These are phyloP conservation scores for Drosophila hamatofila DNA, from an alignment of 2,888 invertebrate genomes.

Conservation along the genomic window DNA sequence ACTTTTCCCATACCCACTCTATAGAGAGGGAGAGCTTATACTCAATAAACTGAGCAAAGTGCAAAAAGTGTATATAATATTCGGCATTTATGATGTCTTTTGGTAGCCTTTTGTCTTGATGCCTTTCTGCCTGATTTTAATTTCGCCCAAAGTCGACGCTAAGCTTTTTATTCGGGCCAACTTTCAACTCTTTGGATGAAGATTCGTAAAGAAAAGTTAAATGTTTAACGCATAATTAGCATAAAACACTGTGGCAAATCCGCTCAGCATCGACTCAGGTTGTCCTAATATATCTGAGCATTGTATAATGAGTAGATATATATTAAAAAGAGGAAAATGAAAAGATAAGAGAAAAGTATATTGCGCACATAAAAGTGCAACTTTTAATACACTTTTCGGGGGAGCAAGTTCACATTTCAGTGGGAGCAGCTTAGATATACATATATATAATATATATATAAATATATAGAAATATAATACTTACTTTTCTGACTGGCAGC, in stretches of 20 bases:
- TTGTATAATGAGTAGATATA: conserved; percentile 19
- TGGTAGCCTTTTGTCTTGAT: background rate
- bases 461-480: conserved; percentile 21
- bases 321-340: background rate
- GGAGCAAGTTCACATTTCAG: conserved; percentile 12
- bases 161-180: conserved; percentile 51
- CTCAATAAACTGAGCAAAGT: background rate
- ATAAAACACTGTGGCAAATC: conserved; percentile 70
- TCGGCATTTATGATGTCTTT: background rate
- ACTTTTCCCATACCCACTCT: background rate
- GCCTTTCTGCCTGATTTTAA: conserved; percentile 20
- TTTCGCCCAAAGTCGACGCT: conserved; percentile 38
- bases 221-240: conserved; percentile 74
- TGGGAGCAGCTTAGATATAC: conserved; percentile 8
- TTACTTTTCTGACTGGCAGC: conserved; percentile 37
- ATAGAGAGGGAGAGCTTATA: background rate
- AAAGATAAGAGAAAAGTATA: conserved; percentile 1
- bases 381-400: conserved; percentile 25
- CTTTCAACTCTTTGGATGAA: conserved; percentile 49
- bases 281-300: conserved; percentile 16
- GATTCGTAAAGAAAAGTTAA: conserved; percentile 61
- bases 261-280: conserved; percentile 27
- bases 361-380: conserved; percentile 27
- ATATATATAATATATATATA: conserved; percentile 8
- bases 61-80: background rate